Percentiles rank a stretch among this genome's conserved stretches.
Conservation (phyloP, 2,888 invertebrate species). For the Rotaria macrura region DNA sequence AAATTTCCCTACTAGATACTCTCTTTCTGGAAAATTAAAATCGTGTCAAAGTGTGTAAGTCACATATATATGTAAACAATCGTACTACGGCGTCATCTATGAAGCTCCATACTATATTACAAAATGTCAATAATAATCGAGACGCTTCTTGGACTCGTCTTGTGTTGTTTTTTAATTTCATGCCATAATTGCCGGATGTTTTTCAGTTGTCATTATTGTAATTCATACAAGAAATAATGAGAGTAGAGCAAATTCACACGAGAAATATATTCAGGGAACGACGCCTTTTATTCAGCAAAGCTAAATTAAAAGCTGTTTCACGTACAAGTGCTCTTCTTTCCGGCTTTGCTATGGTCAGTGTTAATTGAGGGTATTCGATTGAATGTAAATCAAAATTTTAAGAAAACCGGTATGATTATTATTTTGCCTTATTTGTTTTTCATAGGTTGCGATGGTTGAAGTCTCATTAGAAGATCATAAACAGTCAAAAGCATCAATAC, state of each 20-base stretch:
- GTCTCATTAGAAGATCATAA: constrained; percentile 15
- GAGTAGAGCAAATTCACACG: neutral
- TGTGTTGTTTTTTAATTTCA: neutral
- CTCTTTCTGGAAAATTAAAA: too few relatives aligned
- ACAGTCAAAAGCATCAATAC: neutral
- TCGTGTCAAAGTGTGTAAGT: too few relatives aligned
- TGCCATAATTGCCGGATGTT: neutral
- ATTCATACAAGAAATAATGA: neutral
- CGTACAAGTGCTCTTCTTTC: constrained; percentile 81
- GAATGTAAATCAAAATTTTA: too few relatives aligned
- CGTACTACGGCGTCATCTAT: neutral
- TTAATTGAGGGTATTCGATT: neutral
- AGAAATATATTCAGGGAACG: neutral
- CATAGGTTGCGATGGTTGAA: constrained; percentile 26
- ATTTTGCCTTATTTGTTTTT: neutral
- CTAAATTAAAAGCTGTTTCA: constrained; percentile 84
- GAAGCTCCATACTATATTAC: neutral
- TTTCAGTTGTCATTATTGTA: neutral
- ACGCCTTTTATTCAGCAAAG: constrained; percentile 61
- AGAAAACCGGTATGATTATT: neutral
- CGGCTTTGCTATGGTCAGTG: constrained; percentile 73
- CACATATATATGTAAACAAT: too few relatives aligned
- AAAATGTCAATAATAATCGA: neutral
- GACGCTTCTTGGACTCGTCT: neutral
- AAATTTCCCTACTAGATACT: too few relatives aligned